A percentile compares a stretch with the other conserved stretches of the same genome.
phyloP scores from a whole-genome alignment of 2,797 vertebrate species.

The Phalanger gymnotis region DNA sequence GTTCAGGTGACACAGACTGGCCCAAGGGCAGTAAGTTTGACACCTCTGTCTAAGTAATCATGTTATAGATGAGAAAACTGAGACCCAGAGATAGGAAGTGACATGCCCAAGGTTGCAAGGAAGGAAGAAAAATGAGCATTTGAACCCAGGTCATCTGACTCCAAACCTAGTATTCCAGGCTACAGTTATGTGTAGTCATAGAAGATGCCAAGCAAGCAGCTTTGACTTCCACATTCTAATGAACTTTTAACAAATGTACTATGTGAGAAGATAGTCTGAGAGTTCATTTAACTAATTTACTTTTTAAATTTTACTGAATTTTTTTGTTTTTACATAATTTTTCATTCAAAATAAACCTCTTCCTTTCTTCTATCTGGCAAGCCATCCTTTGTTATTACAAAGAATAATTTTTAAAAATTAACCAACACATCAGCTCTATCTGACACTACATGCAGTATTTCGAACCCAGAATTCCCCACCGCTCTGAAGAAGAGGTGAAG shows the following conservation, averaged over 20 bases:
- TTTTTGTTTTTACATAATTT: not conserved
- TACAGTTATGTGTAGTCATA: not conserved
- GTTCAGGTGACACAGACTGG: not conserved
- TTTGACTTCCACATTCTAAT: not conserved
- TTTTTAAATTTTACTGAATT: not conserved
- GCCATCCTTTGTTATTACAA: not conserved
- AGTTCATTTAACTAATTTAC: not conserved
- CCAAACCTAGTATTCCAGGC: not conserved
- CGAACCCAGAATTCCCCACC: not conserved
- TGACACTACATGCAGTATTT: not conserved
- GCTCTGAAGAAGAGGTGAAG: not conserved
- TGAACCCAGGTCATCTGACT: not conserved
- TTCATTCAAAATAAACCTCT: not conserved
- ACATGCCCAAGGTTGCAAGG: not conserved
- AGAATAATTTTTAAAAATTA: not conserved
- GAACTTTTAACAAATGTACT: not conserved
- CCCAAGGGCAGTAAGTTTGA: too few species aligned
- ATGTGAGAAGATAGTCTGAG: not conserved
- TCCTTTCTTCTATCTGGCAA: not conserved
- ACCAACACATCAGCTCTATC: not conserved
- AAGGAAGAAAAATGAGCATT: not conserved
- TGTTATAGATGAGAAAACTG: not conserved
- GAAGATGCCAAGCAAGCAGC: not conserved
- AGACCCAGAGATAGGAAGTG: not conserved
- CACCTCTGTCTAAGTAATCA: not conserved